Conservation (phyloP, 2,888 invertebrate genomes). For the Eubasilissa splendida region DNA sequence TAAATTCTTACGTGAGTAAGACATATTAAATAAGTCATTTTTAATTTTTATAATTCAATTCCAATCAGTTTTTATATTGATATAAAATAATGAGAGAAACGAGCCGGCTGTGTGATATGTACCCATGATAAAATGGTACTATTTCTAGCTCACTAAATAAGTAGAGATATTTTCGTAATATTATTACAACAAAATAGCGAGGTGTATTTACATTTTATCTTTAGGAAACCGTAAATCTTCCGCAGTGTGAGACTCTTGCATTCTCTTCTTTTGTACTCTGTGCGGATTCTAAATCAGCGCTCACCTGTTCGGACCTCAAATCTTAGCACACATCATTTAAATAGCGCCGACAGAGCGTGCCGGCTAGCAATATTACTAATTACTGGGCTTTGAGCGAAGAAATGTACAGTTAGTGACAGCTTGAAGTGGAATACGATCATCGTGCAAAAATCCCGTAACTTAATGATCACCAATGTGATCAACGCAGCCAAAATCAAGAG, state of each 20-base stretch:
- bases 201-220: constrained; percentile 55
- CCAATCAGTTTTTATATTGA: no score
- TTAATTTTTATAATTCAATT: no score
- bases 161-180: constrained; percentile 49
- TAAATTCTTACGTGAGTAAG: no score
- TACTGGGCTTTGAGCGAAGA: constrained; percentile 25
- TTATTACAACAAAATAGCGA: constrained; percentile 28
- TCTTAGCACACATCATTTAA: constrained; percentile 43
- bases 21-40: no score
- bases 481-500: no score
- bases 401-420: constrained; percentile 36
- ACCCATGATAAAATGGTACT: not conserved
- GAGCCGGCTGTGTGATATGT: not conserved
- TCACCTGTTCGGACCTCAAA: constrained; percentile 41
- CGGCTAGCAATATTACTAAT: constrained; percentile 38
- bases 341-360: constrained; percentile 40
- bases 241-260: constrained; percentile 54
- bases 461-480: not conserved
- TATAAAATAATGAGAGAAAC: no score
- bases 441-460: constrained; percentile 36
- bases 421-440: constrained; percentile 26
- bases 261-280: constrained; percentile 39
- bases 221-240: constrained; percentile 57
- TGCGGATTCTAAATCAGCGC: constrained; percentile 42
- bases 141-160: constrained; percentile 15